Percentiles rank a stretch among this genome's conserved stretches.
These are phyloP conservation scores for Spizaetus ornatus DNA, from an alignment of 2,113 vertebrate species.

Conservation along the genomic window DNA sequence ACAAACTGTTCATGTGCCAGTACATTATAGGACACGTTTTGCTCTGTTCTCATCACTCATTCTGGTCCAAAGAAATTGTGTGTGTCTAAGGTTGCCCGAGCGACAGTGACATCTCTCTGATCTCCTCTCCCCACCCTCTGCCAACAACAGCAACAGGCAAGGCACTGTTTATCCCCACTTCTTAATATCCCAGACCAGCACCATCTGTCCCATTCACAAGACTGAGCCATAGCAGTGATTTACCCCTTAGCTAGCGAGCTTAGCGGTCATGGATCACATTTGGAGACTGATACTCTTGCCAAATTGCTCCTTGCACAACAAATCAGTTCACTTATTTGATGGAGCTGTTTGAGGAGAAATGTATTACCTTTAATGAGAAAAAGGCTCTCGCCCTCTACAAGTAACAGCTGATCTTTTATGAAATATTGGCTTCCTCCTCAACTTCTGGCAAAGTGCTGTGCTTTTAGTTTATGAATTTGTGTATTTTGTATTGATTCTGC, in stretches of 20 bases:
- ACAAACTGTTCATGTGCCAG: background rate
- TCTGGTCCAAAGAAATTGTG: background rate
- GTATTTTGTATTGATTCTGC: background rate
- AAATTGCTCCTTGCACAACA: background rate
- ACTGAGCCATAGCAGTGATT: background rate
- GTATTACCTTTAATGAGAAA: background rate
- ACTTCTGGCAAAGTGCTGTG: background rate
- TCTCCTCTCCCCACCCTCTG: background rate
- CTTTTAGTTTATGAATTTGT: background rate
- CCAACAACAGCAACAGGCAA: background rate
- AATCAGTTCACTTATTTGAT: background rate
- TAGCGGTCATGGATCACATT: background rate
- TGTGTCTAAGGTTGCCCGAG: background rate
- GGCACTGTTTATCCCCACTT: background rate
- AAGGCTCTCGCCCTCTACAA: background rate
- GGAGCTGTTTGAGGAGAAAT: background rate
- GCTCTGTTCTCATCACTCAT: background rate
- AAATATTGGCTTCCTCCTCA: background rate
- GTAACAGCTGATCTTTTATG: background rate
- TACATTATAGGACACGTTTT: rapidly evolving
- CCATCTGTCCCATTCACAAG: background rate
- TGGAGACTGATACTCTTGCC: background rate
- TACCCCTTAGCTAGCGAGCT: background rate
- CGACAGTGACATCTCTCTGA: background rate
- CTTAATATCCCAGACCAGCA: background rate